Conservation (phyloP, 2,797 vertebrate genomes). For the Craterocephalus amniculus region DNA sequence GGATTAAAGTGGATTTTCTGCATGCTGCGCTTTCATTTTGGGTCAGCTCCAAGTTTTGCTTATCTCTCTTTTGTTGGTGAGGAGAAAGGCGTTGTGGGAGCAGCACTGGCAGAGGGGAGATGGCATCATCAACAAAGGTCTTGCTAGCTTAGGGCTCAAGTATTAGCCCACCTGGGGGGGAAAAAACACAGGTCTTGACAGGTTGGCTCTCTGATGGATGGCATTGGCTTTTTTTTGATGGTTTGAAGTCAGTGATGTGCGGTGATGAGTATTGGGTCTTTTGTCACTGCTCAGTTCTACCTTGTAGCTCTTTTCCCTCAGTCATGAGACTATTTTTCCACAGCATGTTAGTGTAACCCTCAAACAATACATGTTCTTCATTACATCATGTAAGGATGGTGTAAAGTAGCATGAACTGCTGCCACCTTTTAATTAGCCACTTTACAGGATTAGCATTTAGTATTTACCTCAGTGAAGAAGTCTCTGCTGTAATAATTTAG, state of each 20-base stretch:
- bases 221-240: conserved; percentile 14
- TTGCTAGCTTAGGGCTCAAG: conserved; percentile 32
- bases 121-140: conserved; percentile 19
- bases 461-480: conserved; percentile 65
- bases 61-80: conserved; percentile 39
- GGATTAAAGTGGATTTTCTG: conserved; percentile 71
- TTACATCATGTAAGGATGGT: conserved; percentile 32
- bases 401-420: conserved; percentile 52
- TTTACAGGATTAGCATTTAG: conserved; percentile 69
- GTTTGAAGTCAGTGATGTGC: conserved; percentile 5
- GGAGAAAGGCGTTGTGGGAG: conserved; percentile 2
- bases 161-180: conserved; percentile 18
- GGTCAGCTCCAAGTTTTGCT: conserved; percentile 62
- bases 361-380: conserved; percentile 18
- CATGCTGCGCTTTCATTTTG: conserved; percentile 66
- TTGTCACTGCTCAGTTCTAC: neutral
- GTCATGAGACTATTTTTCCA: conserved; percentile 5
- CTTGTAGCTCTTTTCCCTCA: neutral
- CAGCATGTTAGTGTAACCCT: conserved; percentile 10
- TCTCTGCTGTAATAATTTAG: conserved; percentile 69
- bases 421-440: conserved; percentile 68
- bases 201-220: conserved; percentile 2
- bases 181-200: conserved; percentile 22
- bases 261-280: neutral
- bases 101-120: neutral